These are phyloP conservation scores for Allophyes oxyacanthae DNA, from an alignment of 2,888 invertebrate genomes.

Conservation along the genomic window DNA sequence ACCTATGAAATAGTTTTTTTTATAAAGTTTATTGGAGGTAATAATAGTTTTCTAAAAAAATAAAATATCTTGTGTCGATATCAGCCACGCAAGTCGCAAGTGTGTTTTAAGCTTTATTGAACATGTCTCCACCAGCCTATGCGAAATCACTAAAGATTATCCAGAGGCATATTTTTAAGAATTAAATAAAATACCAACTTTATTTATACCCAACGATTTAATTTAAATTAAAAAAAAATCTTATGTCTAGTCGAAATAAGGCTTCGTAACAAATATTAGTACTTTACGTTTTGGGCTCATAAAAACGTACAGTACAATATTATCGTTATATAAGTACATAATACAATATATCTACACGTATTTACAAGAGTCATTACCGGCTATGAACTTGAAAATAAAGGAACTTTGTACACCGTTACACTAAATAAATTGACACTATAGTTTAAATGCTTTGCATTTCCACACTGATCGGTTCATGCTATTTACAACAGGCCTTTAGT, in stretches of 20 bases:
- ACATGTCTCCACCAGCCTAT: too few relatives aligned
- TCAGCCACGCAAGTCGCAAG: too few relatives aligned
- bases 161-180: not conserved
- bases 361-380: conserved; percentile 53
- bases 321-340: conserved; percentile 50
- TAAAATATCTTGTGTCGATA: too few relatives aligned
- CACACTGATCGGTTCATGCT: conserved; percentile 76
- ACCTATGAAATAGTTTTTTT: too few relatives aligned
- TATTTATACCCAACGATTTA: conserved; percentile 46
- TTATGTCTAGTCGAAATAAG: conserved; percentile 59
- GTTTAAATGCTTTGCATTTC: conserved; percentile 82
- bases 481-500: conserved; percentile 86
- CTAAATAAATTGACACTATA: conserved; percentile 68
- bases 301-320: conserved; percentile 81
- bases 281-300: conserved; percentile 86
- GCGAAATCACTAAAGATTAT: too few relatives aligned
- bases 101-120: too few relatives aligned
- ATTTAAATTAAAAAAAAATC: conserved; percentile 70
- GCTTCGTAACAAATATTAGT: conserved; percentile 64
- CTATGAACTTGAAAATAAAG: conserved; percentile 63
- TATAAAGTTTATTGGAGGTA: too few relatives aligned
- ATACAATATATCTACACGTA: conserved; percentile 56
- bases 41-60: too few relatives aligned
- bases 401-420: conserved; percentile 77
- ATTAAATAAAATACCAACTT: conserved; percentile 2